These are phyloP conservation scores for Mimachlamys varia DNA, from an alignment of 2,888 invertebrate species.

Conservation along the genomic window DNA sequence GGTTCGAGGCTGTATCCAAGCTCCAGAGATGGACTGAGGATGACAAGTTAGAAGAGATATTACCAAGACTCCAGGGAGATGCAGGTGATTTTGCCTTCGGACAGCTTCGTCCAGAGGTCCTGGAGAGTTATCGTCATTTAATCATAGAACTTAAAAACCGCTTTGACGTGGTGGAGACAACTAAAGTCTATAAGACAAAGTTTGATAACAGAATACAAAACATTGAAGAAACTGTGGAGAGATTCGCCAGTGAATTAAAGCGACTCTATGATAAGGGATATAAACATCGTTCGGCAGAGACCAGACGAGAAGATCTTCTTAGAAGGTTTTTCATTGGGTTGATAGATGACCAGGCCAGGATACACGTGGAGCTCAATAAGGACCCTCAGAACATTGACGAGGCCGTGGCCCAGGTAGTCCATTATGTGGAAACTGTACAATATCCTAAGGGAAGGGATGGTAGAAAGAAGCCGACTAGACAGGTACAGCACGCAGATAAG, in stretches of 20 bases:
- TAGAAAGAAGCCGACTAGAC: neutral
- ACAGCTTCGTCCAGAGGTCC: slow-evolving; percentile 42
- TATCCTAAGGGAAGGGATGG: neutral
- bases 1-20: slow-evolving; percentile 43
- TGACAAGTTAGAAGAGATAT: slow-evolving; percentile 14
- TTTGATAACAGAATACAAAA: no score
- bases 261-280: slow-evolving; percentile 55
- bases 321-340: slow-evolving; percentile 49
- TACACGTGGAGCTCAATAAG: slow-evolving; percentile 38
- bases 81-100: slow-evolving; percentile 55
- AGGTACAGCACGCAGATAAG: neutral
- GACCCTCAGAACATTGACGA: slow-evolving; percentile 43
- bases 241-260: slow-evolving; percentile 54
- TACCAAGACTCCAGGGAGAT: slow-evolving; percentile 52
- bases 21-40: slow-evolving; percentile 37
- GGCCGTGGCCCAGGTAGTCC: slow-evolving; percentile 37
- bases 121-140: slow-evolving; percentile 40
- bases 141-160: slow-evolving; percentile 49
- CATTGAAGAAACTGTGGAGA: slow-evolving; percentile 49
- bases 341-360: neutral
- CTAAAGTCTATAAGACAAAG: no score
- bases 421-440: slow-evolving; percentile 14
- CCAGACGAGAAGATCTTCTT: slow-evolving; percentile 51
- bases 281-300: slow-evolving; percentile 45
- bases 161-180: slow-evolving; percentile 56